phyloP scores from a whole-genome alignment of 1,140 invertebrate genomes.

The Lethrus apterus region DNA sequence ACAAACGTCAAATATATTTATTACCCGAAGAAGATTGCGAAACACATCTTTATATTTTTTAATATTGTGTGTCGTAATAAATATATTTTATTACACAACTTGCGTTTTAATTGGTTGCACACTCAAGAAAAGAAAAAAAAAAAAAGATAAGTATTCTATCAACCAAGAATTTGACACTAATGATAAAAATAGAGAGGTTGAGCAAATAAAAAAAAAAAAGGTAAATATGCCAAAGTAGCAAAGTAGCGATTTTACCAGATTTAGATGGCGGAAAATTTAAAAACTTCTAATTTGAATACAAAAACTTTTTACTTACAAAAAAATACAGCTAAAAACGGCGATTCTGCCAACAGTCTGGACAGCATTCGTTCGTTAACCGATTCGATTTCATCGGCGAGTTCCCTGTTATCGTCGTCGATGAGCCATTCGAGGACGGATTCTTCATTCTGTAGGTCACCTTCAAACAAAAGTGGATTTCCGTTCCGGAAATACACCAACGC shows the following conservation, averaged over 20 bases:
- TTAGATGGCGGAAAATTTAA: too few relatives aligned
- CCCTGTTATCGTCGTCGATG: conserved; percentile 88
- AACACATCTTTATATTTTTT: too few relatives aligned
- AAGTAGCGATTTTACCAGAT: too few relatives aligned
- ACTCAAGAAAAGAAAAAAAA: background rate
- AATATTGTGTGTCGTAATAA: too few relatives aligned
- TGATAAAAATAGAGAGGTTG: too few relatives aligned
- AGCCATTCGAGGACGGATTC: conserved; percentile 88
- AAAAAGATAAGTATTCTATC: background rate
- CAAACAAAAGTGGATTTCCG: conserved; percentile 87
- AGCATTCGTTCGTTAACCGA: conserved; percentile 87
- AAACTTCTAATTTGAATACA: too few relatives aligned
- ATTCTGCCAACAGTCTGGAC: conserved; percentile 77
- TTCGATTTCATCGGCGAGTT: conserved; percentile 90
- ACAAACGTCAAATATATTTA: too few relatives aligned
- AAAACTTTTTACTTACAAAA: conserved; percentile 83
- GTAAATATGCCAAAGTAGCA: too few relatives aligned
- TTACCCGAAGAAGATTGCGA: too few relatives aligned
- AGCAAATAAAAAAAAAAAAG: conserved; percentile 2
- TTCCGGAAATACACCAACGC: conserved; percentile 88
- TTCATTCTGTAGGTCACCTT: conserved; percentile 88
- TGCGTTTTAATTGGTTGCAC: too few relatives aligned
- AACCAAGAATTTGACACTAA: too few relatives aligned
- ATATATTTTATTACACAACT: too few relatives aligned
- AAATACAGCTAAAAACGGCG: conserved; percentile 82